Evolutionary conservation across 2,113 vertebrate species (phyloP), one percentile per base, ranked within the genome.

Genomic region (Amphiprion ocellaris): DNA sequence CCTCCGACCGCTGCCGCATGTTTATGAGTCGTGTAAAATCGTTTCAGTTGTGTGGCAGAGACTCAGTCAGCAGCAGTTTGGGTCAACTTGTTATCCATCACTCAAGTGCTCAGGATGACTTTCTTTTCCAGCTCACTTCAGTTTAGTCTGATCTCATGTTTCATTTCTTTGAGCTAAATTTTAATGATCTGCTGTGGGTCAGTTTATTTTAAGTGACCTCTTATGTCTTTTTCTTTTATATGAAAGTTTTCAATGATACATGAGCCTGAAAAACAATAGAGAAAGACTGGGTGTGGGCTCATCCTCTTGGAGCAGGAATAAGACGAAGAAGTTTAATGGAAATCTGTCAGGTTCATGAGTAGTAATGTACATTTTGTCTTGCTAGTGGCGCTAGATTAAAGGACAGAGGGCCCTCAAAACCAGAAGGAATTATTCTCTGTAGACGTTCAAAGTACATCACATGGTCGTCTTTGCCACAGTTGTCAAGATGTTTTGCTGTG

Each of bases 21-120:
- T 94, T 95, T 94, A 95, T 71, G 91, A 94, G 78, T 94, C 84
- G 85, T 94, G 92, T 84, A 80, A 92, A 94, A 94, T 91, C 54
- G 85, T 86, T 92, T 90, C 62, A 44, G 90, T 81, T 44, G 86
- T 67, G 87, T 81, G 73, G 74, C 80, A 72, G 15, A 17, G 12
- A 69, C 41, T 77, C 84, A 85, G 92, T 94, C 93, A 92, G 79
- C 93, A 91, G 92, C 92, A 58, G 88, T 93, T 91, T 90, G 89
- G 89, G 90, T 91, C 90, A 92, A 90, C 93, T 94, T 71, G 93
- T 95, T 94, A 95, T 89, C 93, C 81, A 23, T 26, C 68, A 47
- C 59, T 55, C 19, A 59, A 68, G 44, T 52, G 55, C 17, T 1
- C 1, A 14, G 53, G 60, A 55, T 55, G 10, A 56, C 50, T 53